Evolutionary conservation across 2,113 vertebrate genomes (phyloP).

Genomic region (Alethe castanea): DNA sequence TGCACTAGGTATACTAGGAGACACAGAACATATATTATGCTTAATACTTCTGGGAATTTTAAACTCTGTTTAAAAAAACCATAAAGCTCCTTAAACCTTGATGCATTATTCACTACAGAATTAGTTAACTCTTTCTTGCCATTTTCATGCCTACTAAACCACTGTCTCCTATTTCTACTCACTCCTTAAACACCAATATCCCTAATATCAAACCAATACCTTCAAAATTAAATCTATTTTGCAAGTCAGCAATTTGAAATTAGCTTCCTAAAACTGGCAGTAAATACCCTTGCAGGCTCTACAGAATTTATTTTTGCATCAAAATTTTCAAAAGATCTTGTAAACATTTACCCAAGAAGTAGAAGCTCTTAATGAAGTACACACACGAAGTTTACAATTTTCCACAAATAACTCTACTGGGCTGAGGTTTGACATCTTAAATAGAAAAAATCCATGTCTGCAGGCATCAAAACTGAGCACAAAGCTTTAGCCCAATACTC

Average conservation of each 20-base stretch:
- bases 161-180: background rate
- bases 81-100: background rate
- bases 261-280: background rate
- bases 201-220: background rate
- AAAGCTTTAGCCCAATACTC: background rate
- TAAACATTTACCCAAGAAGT: background rate
- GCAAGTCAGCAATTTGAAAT: background rate
- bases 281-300: background rate
- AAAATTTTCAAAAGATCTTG: background rate
- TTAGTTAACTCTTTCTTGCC: background rate
- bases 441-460: background rate
- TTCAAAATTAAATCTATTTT: background rate
- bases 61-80: background rate
- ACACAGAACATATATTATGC: background rate
- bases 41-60: background rate
- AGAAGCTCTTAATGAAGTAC: background rate
- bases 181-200: background rate
- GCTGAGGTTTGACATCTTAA: background rate
- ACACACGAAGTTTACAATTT: background rate
- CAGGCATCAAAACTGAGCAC: background rate
- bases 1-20: background rate
- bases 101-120: background rate
- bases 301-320: background rate
- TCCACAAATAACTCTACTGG: background rate
- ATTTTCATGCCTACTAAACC: background rate